Percentiles rank a stretch among this genome's conserved stretches.
These are phyloP conservation scores for Dicentrarchus labrax DNA, from an alignment of 2,113 vertebrate genomes.

Conservation along the genomic window DNA sequence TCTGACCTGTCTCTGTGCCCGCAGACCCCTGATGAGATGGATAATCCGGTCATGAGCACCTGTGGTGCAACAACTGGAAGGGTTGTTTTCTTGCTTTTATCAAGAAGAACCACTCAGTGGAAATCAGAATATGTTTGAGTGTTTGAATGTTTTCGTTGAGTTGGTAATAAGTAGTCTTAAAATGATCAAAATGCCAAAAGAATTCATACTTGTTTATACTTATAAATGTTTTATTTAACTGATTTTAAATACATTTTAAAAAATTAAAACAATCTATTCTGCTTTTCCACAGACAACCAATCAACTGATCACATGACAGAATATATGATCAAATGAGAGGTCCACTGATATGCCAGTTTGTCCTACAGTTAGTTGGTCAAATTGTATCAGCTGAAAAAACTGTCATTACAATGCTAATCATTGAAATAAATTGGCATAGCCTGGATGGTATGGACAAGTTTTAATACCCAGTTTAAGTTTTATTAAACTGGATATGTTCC, in stretches of 20 bases:
- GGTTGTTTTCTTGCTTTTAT: slow-evolving; percentile 59
- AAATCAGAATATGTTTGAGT: slow-evolving; percentile 2
- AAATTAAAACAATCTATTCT: background rate
- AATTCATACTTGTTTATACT: too few relatives aligned
- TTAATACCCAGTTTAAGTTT: background rate
- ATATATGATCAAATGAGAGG: background rate
- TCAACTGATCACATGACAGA: background rate
- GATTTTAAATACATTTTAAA: too few relatives aligned
- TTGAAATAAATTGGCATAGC: too few relatives aligned
- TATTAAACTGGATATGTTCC: background rate
- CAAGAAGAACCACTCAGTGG: slow-evolving; percentile 10
- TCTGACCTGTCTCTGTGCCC: slow-evolving; percentile 75
- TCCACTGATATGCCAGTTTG: too few relatives aligned
- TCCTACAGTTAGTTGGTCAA: too few relatives aligned
- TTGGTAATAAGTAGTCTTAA: background rate
- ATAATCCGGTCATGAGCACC: slow-evolving; percentile 75
- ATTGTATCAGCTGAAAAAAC: background rate
- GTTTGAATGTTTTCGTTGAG: background rate
- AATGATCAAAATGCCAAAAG: background rate
- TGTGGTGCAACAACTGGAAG: slow-evolving; percentile 63
- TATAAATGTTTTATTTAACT: too few relatives aligned
- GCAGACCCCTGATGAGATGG: slow-evolving; percentile 59
- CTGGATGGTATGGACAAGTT: background rate
- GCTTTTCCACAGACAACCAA: background rate
- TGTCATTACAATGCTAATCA: background rate